Base-by-base conservation (phyloP, 1,140 invertebrate genomes). In the Pogonomyrmex barbatus region DNA sequence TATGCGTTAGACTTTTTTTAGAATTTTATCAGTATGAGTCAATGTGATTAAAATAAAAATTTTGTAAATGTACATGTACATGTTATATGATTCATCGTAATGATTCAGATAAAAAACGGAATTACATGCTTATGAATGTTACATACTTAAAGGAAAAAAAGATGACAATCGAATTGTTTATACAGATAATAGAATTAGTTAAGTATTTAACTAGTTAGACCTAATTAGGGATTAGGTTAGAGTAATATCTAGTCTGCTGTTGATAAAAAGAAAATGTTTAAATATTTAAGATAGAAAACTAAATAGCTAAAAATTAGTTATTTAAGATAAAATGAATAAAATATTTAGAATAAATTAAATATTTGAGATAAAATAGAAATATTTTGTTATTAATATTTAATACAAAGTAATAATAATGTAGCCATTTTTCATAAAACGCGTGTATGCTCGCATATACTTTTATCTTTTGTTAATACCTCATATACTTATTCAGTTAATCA, bases 1-100 rank as follows among this genome's bases (percentile, higher is more conserved):
- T 8, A 36, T 4, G 14, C 14, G 6, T 8, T 50, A 45, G 76
- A 78, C 76, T 78, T 77, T 47, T 9, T 36, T 1, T 36, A 36
- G 24, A 24, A 78, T 17, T 78, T 78, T 78, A 78, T 78, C 76
- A 36, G 5, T 77, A 36, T n/a, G 2, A 6, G 9, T 50, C n/a
- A 56, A 9, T 2, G 10, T 4, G 58, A 78, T 77, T 17, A 36
- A 52, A 12, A n/a, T 47, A 14, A 65, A 65, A 60, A 62, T 47
- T 58, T 77, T 47, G 24, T 24, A 24, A 24, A 24, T 24, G 24
- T 24, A 24, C 2, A 36, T 9, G 9, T 17, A 47, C 36, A 77
- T 6, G 0, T 36, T 62, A 6, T 17, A 33, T 33, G 14, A 12
- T 33, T 47, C 58, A 78, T 36, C 78, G 84, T 87, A 77, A 77